Evolutionary conservation across 1,140 invertebrate genomes (phyloP), one percentile per base, ranked within the genome.

Genomic region (Drosophila dunni): DNA sequence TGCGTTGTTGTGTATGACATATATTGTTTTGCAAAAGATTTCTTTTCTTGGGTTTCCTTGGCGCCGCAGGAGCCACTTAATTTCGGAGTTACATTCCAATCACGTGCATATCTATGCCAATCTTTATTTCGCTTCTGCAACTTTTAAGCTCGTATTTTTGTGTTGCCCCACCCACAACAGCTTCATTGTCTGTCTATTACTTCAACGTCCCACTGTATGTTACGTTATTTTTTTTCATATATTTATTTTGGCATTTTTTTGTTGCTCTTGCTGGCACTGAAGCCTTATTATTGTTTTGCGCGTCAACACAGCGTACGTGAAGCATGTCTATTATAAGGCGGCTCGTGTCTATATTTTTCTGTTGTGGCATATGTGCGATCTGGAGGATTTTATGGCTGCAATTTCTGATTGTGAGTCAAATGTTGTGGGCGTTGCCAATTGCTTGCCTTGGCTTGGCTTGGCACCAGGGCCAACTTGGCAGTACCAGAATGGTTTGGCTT

Each of bases 21-120:
- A 89, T 88, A 89, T 88, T 88, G 80, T 84, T 80, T 80, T 66
- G 70, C 48, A 78, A 79, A 82, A 78, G 75, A 78, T 82, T 83
- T 73, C 61, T 54, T 15, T 46, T 24, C 24, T 29, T 29, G 24
- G 40, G 45, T 53, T 44, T 45, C 75, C 65, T 54, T 73, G 75
- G 66, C 75, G 75, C 81, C 81, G 51, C 71, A 82, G 78, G 71
- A 76, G 83, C 67, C 72, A 91, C 90, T 89, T 84, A 81, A 91
- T 88, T 88, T 88, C 70, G 56, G 60, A 69, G 77, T 91, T 79
- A 78, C 84, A 91, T 91, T 91, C 89, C 78, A 81, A 82, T 91
- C 88, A 91, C 88, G 88, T 91, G 62, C 79, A 75, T 84, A 78
- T 86, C 79, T 63, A 62, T 71, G 81, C 85, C 84, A 80, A 89